Conservation (phyloP, 2,113 vertebrate species). For the Tupaia tana region DNA sequence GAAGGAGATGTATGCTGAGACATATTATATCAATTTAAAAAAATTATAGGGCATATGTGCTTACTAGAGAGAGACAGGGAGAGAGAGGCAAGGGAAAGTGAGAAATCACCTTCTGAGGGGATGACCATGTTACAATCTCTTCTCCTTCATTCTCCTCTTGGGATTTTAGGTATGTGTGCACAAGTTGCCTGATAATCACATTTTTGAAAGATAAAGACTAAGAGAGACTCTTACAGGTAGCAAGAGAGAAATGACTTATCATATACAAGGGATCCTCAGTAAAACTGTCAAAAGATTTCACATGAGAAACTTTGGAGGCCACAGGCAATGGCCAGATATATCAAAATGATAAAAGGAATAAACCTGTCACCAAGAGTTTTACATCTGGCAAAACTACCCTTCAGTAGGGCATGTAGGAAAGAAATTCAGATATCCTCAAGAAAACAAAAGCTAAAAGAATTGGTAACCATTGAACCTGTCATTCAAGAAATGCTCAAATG, state of each 20-base stretch:
- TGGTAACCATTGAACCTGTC: background rate
- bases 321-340: background rate
- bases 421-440: background rate
- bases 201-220: background rate
- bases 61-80: too few species aligned
- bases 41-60: too few species aligned
- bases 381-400: background rate
- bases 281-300: background rate
- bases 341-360: background rate
- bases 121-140: too few species aligned
- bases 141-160: too few species aligned
- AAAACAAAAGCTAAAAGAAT: background rate
- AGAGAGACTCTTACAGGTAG: background rate
- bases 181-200: background rate
- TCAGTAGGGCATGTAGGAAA: background rate
- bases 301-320: background rate
- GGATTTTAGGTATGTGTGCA: too few species aligned
- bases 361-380: background rate
- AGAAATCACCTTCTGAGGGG: too few species aligned
- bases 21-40: background rate
- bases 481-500: background rate
- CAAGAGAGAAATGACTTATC: background rate
- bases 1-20: background rate
- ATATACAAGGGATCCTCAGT: background rate
- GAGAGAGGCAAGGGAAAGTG: too few species aligned